Conservation (phyloP, 2,888 invertebrate genomes). For the Linyphia triangularis region DNA sequence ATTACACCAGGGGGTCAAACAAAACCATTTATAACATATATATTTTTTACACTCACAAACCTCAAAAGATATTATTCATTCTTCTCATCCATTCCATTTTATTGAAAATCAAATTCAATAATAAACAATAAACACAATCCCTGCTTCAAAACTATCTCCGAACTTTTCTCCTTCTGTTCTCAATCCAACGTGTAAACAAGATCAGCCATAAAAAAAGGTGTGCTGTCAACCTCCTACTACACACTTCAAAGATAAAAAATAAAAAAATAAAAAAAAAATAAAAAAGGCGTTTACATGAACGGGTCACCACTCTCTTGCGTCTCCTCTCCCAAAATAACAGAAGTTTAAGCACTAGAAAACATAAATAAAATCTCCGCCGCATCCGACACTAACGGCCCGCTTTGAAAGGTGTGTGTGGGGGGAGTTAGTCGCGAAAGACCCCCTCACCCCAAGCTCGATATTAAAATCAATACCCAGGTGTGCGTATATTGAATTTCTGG, state of each 20-base stretch:
- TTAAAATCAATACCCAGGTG: conserved; percentile 56
- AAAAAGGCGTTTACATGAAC: not conserved
- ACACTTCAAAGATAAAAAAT: not conserved
- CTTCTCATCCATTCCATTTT: no score
- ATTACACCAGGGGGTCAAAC: no score
- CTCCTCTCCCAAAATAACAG: not conserved
- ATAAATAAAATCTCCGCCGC: conserved; percentile 24
- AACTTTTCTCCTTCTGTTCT: not conserved
- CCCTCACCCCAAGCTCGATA: conserved; percentile 9
- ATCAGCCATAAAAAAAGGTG: not conserved
- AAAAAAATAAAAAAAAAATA: not conserved
- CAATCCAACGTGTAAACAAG: not conserved
- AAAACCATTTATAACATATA: no score
- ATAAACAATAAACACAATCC: no score
- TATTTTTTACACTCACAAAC: no score
- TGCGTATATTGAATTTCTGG: conserved; percentile 48
- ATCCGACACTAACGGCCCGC: conserved; percentile 2
- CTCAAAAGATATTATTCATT: no score
- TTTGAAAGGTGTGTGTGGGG: not conserved
- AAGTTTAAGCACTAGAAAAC: not conserved
- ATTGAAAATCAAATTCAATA: no score
- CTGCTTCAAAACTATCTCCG: not conserved
- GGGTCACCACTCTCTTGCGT: not conserved
- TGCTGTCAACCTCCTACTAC: not conserved
- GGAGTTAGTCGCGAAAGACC: not conserved